Base-by-base conservation (phyloP, 2,888 invertebrate species). In the Deladenus siricidicola region DNA sequence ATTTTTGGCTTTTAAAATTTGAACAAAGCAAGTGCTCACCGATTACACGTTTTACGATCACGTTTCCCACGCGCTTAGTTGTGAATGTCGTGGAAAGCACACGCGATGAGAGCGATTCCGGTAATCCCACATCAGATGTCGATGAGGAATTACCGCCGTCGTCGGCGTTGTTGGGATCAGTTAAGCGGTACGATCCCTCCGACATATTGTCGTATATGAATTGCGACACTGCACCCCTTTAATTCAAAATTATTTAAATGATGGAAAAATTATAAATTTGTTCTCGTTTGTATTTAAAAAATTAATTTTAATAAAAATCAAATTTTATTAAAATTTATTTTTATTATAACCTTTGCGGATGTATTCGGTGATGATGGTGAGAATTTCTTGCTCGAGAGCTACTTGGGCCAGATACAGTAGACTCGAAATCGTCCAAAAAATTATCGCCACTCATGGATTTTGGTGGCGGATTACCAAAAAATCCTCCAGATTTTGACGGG, bases 161-260 rank as follows among this genome's bases (percentile, higher is more conserved):
- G 30, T 30, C 52, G 24, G 50, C 50, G n/a, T n/a, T n/a, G n/a
- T n/a, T n/a, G n/a, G n/a, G n/a, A 52, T 74, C 74, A 19, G 66
- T 66, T 29, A 78, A 60, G 14, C 70, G 67, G 62, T 78, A 78
- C 3, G 75, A 75, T 34, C 76, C 77, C 61, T 77, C 74, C 28
- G 66, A 66, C 43, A 72, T 67, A 58, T 75, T 74, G 63, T 77
- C 77, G 47, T 68, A 69, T 49, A 72, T 14, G 14, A 34, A 34
- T 34, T 34, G 8, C 6, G 8, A 10, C 14, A 34, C 39, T 14
- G 23, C 23, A 47, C 23, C 26, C 6, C 26, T 4, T 17, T 47
- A 17, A 24, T 17, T n/a, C n/a, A n/a, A n/a, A n/a, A n/a, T n/a
- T n/a, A n/a, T n/a, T n/a, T n/a, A n/a, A n/a, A n/a, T n/a, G n/a